Conservation (phyloP, 2,113 vertebrate species). For the Gymnarchus niloticus region DNA sequence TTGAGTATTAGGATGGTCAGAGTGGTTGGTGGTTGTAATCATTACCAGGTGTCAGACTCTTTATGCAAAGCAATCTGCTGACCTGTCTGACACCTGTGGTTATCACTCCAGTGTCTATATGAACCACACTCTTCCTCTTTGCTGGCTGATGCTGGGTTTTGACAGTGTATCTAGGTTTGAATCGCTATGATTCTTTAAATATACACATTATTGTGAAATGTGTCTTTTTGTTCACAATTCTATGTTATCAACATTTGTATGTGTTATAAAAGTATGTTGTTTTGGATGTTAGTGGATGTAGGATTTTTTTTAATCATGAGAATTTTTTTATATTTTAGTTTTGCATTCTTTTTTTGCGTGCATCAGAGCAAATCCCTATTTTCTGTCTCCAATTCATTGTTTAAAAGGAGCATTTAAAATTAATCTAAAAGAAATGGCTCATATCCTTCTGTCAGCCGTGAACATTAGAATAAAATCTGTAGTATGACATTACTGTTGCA, state of each 20-base stretch:
- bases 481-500: neutral
- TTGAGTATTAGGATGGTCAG: neutral
- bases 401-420: neutral
- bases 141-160: neutral
- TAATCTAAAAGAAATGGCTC: neutral
- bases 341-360: neutral
- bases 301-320: neutral
- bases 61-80: neutral
- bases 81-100: neutral
- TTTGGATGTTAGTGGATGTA: neutral
- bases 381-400: neutral
- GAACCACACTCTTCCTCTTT: neutral
- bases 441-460: neutral
- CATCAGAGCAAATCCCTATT: neutral
- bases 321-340: neutral
- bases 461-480: neutral
- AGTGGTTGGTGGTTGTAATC: neutral
- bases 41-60: neutral
- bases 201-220: neutral
- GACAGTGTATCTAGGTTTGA: neutral
- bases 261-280: neutral
- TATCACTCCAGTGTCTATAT: neutral
- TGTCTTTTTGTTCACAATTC: neutral
- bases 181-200: neutral
- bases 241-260: neutral